Base-by-base conservation (phyloP, 2,113 vertebrate genomes). In the Castor canadensis region DNA sequence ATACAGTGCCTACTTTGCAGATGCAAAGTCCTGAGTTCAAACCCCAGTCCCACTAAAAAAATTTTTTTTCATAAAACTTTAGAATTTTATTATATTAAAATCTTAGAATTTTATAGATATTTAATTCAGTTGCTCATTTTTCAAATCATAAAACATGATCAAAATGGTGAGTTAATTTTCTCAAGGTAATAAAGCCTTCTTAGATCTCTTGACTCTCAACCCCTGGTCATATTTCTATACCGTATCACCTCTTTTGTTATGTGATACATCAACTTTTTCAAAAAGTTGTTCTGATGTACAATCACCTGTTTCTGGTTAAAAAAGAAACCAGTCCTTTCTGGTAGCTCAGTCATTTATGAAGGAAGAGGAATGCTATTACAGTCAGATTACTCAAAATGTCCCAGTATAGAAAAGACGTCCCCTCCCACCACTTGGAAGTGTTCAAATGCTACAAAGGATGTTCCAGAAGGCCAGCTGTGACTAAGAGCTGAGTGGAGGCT, bases 401-500 rank as follows among this genome's bases (percentile, higher is more conserved):
- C 49, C 11, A 2, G 47, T 52, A 40, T 17, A 76, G 73, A 52
- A 77, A 87, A 86, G 83, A n/a, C 87, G 49, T 26, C 56, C 13
- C 92, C 94, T 91, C 83, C 90, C 47, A 84, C 45, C 58, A 10
- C 90, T 69, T 66, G n/a, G 16, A 81, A 35, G 62, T 38, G 38
- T 67, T 90, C 93, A 77, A 49, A 87, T 75, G 85, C 88, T 56
- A 19, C 62, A 56, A 71, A 85, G 79, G 72, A 87, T 85, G 81
- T 94, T 89, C 93, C 86, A 81, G 72, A 85, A 87, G 89, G 73
- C 93, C 86, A 85, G 76, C 93, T 92, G 95, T 91, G 96, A 95
- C 91, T 80, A 56, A 87, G 76, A 28, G 32, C 91, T 90, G 77
- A 85, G 85, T 11, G 52, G 93, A 87, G 62, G 94, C 88, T 24